phyloP scores from a whole-genome alignment of 2,113 vertebrate genomes.

The Harpagus bidentatus region DNA sequence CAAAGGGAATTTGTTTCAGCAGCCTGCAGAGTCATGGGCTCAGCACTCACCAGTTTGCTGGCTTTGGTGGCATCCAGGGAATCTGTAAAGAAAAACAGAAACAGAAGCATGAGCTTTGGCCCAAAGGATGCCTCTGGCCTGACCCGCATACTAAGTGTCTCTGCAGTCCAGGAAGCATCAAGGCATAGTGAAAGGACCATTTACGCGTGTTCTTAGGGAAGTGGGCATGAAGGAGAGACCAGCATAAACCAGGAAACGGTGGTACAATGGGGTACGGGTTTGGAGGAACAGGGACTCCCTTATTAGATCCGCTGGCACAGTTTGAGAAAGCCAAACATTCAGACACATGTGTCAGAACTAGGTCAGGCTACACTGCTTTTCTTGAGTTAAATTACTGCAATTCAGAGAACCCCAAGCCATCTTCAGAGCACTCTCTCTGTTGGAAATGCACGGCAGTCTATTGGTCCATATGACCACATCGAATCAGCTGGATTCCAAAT shows the following conservation, averaged over 20 bases:
- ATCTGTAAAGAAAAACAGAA: conserved; percentile 43
- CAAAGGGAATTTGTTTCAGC: neutral
- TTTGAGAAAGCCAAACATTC: neutral
- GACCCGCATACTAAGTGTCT: rapidly evolving
- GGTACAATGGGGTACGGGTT: neutral
- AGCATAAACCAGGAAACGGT: neutral
- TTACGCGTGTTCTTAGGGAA: rapidly evolving
- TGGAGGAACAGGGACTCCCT: neutral
- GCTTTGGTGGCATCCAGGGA: conserved; percentile 76
- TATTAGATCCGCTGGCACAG: neutral
- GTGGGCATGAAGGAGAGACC: neutral
- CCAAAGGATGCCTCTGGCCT: neutral
- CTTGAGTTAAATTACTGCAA: neutral
- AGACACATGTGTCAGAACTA: rapidly evolving
- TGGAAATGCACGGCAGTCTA: rapidly evolving
- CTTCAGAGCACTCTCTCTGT: neutral
- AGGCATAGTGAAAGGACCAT: rapidly evolving
- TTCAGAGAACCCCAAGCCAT: neutral
- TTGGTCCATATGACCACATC: rapidly evolving
- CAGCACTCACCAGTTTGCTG: conserved; percentile 87
- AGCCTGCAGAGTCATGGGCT: neutral
- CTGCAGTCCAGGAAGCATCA: neutral
- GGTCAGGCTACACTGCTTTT: neutral
- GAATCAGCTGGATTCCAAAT: neutral
- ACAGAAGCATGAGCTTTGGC: neutral